Conservation (phyloP, 2,888 invertebrate genomes). For the Meganola albula region DNA sequence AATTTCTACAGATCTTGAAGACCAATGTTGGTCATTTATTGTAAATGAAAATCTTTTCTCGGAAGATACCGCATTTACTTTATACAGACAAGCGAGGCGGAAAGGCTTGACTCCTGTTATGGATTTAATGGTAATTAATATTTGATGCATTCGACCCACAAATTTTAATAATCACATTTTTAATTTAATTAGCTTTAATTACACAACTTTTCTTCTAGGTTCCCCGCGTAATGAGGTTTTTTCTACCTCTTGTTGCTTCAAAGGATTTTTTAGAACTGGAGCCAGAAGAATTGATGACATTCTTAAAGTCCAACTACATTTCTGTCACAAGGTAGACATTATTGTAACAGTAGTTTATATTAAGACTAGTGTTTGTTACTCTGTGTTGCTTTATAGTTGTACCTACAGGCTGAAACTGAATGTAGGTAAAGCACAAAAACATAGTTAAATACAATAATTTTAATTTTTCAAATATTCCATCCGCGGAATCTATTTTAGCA, state of each 20-base stretch:
- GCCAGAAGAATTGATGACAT: constrained; percentile 80
- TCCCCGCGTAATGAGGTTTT: constrained; percentile 85
- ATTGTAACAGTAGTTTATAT: background rate
- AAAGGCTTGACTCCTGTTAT: constrained; percentile 78
- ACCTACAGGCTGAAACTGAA: background rate
- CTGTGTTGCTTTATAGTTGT: background rate
- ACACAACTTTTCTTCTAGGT: constrained; percentile 55
- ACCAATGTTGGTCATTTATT: constrained; percentile 87
- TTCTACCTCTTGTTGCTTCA: constrained; percentile 85
- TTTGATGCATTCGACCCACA: too few species aligned
- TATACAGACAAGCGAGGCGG: constrained; percentile 79
- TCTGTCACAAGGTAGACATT: constrained; percentile 81
- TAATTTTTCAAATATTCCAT: too few species aligned
- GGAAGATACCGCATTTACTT: constrained; percentile 85
- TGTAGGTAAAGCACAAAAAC: too few species aligned
- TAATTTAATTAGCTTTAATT: too few species aligned
- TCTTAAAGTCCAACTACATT: constrained; percentile 84
- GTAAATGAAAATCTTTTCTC: constrained; percentile 82
- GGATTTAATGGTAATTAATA: constrained; percentile 82
- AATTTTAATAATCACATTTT: too few species aligned
- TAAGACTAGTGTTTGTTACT: background rate
- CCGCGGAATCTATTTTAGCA: too few species aligned
- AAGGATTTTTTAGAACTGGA: constrained; percentile 83
- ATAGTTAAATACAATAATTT: too few species aligned
- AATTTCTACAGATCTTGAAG: constrained; percentile 83